Conservation (phyloP, 1,140 invertebrate species). For the Nilaparvata lugens region DNA sequence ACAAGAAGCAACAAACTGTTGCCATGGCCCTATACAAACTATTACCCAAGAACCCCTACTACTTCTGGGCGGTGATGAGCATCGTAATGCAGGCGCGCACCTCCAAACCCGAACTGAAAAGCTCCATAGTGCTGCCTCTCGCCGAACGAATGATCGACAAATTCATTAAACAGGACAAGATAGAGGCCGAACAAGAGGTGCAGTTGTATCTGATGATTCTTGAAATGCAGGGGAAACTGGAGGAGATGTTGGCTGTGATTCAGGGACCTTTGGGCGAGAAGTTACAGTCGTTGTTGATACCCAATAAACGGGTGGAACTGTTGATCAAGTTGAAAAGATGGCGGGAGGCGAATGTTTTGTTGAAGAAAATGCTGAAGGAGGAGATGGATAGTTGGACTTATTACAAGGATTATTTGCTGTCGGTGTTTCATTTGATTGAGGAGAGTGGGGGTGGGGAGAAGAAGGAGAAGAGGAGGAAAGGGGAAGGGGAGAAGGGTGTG, state of each 20-base stretch:
- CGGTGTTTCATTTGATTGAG: slow-evolving; percentile 39
- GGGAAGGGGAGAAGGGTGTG: too few species aligned
- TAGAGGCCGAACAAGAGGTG: slow-evolving; percentile 89
- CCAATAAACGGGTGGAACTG: slow-evolving; percentile 60
- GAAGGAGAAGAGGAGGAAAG: too few species aligned
- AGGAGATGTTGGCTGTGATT: slow-evolving; percentile 70
- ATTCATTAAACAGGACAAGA: slow-evolving; percentile 76
- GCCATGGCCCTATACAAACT: slow-evolving; percentile 85
- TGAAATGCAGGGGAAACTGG: slow-evolving; percentile 68
- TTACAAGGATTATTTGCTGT: slow-evolving; percentile 60
- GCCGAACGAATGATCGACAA: slow-evolving; percentile 58
- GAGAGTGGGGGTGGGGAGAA: background rate
- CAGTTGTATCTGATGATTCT: slow-evolving; percentile 86
- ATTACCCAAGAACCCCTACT: slow-evolving; percentile 90
- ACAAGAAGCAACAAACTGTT: slow-evolving; percentile 81
- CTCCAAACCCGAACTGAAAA: slow-evolving; percentile 35
- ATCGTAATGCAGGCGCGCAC: slow-evolving; percentile 76
- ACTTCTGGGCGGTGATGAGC: slow-evolving; percentile 96
- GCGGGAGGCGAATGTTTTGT: slow-evolving; percentile 51
- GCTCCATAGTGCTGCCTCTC: slow-evolving; percentile 31
- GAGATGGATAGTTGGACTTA: slow-evolving; percentile 67
- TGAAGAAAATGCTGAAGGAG: slow-evolving; percentile 48
- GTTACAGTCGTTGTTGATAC: slow-evolving; percentile 44
- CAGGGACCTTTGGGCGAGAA: slow-evolving; percentile 60
- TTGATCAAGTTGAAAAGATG: slow-evolving; percentile 63